A percentile compares a stretch with the other conserved stretches of the same genome.
phyloP scores from a whole-genome alignment of 2,113 vertebrate genomes.

The Zootoca vivipara region DNA sequence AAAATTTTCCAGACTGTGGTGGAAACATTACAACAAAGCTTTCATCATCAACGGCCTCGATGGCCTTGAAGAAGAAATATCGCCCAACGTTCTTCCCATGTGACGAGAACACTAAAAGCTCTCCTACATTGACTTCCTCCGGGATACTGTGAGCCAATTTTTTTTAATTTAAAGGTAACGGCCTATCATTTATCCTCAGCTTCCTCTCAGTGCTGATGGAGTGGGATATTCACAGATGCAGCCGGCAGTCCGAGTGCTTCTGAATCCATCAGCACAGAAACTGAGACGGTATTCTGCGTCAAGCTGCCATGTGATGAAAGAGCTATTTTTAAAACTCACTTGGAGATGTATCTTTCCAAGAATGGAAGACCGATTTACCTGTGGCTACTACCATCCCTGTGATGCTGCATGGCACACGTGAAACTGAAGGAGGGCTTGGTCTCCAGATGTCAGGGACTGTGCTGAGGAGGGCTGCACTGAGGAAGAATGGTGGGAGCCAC shows the following conservation, averaged over 20 bases:
- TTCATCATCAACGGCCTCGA: constrained; percentile 65
- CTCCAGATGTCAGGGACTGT: too few relatives aligned
- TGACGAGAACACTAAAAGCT: constrained; percentile 5
- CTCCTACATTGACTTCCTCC: constrained; percentile 41
- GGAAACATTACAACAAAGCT: constrained; percentile 59
- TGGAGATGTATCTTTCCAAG: not conserved
- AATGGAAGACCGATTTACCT: not conserved
- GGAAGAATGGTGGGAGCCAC: too few relatives aligned
- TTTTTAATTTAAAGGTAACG: constrained; percentile 40
- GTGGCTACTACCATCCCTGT: not conserved
- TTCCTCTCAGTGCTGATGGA: constrained; percentile 56
- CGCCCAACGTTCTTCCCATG: constrained; percentile 33
- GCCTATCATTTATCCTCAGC: constrained; percentile 30
- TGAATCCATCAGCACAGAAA: constrained; percentile 14
- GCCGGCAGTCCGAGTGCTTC: constrained; percentile 5
- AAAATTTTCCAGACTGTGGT: constrained; percentile 53
- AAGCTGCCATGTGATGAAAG: not conserved
- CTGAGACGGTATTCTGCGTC: not conserved
- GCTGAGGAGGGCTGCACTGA: too few relatives aligned
- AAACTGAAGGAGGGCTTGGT: not conserved
- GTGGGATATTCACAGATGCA: constrained; percentile 54
- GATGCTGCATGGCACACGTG: not conserved
- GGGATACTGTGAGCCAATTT: constrained; percentile 14
- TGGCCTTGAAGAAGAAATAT: constrained; percentile 30
- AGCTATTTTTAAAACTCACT: not conserved